Evolutionary conservation across 2,113 vertebrate species (phyloP), one percentile per base, ranked within the genome.

Genomic region (Poeciliopsis turrubarensis): DNA sequence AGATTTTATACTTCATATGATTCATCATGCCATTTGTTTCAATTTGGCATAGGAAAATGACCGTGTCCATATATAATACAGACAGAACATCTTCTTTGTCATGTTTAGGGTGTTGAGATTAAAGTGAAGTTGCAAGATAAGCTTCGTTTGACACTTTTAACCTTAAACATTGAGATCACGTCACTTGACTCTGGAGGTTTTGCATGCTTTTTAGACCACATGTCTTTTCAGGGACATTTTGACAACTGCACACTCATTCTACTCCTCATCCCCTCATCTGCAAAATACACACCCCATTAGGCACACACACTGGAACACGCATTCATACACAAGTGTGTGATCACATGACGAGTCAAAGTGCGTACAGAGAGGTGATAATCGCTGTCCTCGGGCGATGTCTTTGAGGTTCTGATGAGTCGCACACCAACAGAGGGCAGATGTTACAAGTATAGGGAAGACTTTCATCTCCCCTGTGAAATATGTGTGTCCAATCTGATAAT

Each of bases 401-500:
- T 74, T 73, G 88, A 77, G 89, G 87, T 88, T 86, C 82, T 73
- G 85, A 81, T 84, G 68, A 74, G 79, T 88, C 73, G n/a, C 57
- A 37, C 57, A 63, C 74, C 70, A 60, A 85, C 77, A 80, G 75
- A 84, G 78, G 81, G 80, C 89, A 93, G 90, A 92, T 94, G 87
- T 90, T 90, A 68, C 0, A 64, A 83, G 82, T 78, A 73, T 83
- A 72, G 80, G 74, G 75, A 90, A 80, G 73, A 81, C 92, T 92
- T 94, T 94, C 87, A 93, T 94, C 87, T 90, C 71, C 70, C 82
- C 71, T 85, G 87, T 84, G 83, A 91, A 91, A 91, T 86, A 73
- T 64, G 90, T 94, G 92, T 94, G 94, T 94, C 92, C 86, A 93
- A 94, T 93, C 72, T 87, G 87, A 92, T 93, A 91, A 94, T 92